Evolutionary conservation across 2,888 invertebrate genomes (phyloP), one percentile per base, ranked within the genome.

Genomic region (Hetaerina titia): DNA sequence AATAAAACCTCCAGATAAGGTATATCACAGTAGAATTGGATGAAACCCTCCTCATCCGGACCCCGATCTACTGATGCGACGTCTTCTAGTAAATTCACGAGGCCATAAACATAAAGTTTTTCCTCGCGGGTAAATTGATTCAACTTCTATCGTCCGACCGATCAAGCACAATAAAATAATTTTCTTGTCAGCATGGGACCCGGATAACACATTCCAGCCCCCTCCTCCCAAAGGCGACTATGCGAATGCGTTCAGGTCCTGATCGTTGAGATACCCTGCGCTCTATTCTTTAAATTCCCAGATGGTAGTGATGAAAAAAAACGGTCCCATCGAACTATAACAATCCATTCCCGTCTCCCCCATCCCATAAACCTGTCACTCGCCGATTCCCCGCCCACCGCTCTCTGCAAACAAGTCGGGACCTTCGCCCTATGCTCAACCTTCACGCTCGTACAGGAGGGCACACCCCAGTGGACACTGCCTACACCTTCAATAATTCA

Each of bases 401-500:
- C 45, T 45, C 45, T 45, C 45, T 4, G 45, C 45, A 45, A 45
- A 45, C 45, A 45, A 45, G 81, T 5, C 81, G 25, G 13, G 22
- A 15, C 31, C 81, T 13, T 25, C 22, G 69, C 31, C n/a, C 81
- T 81, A 19, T 15, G 31, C 13, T 45, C 45, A 9, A 81, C 81
- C 81, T 31, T 11, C 31, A 9, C 81, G 81, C 25, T 31, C 81
- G 31, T 22, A 11, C n/a, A n/a, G 25, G 11, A 22, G 69, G 31
- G 31, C 13, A 81, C 31, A 13, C 31, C 31, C 81, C 31, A 81
- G n/a, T 81, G 81, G 81, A 31, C 81, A 81, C 25, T 81, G 81
- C 22, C 81, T 31, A 31, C 25, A 81, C 19, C 81, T 15, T 81
- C 81, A 81, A 81, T 81, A 81, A 81, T 81, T 81, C 81, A 81